Evolutionary conservation across 2,888 invertebrate genomes (phyloP).

Genomic region (Torymus texanus): DNA sequence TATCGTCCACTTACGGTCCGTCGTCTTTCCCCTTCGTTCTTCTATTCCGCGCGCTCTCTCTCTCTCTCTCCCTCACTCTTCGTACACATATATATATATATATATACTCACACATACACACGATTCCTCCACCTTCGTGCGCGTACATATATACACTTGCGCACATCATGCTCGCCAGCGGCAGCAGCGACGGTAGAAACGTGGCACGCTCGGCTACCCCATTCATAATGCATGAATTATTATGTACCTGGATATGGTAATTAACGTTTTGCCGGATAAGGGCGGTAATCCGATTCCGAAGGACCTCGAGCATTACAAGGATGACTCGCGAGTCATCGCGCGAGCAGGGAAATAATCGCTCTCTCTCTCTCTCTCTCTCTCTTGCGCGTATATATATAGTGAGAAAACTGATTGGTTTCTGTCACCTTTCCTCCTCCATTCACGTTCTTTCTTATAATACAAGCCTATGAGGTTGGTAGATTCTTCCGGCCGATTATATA

Average conservation of each 20-base stretch:
- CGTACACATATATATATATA: background rate
- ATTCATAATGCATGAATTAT: constrained; percentile 61
- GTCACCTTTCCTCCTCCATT: constrained; percentile 46
- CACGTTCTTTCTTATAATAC: background rate
- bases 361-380: background rate
- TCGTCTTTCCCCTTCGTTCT: background rate
- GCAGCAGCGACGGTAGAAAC: background rate
- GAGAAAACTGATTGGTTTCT: constrained; percentile 48
- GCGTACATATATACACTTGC: background rate
- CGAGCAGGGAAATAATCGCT: constrained; percentile 34
- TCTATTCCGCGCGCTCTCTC: background rate
- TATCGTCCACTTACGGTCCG: constrained; percentile 33
- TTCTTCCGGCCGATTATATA: background rate
- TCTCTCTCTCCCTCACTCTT: background rate
- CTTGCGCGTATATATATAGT: background rate
- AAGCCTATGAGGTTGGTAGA: constrained; percentile 15
- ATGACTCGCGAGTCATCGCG: constrained; percentile 50
- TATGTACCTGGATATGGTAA: constrained; percentile 58
- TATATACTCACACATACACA: background rate
- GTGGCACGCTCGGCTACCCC: constrained; percentile 49
- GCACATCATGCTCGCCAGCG: background rate
- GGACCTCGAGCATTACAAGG: constrained; percentile 49
- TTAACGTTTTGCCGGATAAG: constrained; percentile 59
- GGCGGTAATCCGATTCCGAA: constrained; percentile 55
- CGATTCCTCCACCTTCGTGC: constrained; percentile 13